Evolutionary conservation across 2,113 vertebrate genomes (phyloP).

Genomic region (Hypanus sabinus): DNA sequence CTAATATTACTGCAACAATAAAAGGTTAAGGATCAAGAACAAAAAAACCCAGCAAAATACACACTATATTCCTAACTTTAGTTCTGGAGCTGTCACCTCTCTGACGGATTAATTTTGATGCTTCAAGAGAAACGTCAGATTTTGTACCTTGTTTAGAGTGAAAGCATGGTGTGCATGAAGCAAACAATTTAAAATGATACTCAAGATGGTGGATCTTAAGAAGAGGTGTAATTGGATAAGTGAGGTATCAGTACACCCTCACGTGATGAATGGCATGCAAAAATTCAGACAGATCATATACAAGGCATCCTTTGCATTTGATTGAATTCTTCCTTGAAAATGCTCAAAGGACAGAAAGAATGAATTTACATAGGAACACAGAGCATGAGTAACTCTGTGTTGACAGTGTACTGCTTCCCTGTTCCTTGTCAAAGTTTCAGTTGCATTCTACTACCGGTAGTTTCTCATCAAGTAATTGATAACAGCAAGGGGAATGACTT

Average conservation of each 20-base stretch:
- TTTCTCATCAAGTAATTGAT: conserved; percentile 4
- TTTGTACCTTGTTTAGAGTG: not conserved
- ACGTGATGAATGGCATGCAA: too few species aligned
- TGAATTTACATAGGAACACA: not conserved
- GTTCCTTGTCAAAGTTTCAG: not conserved
- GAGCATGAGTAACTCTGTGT: not conserved
- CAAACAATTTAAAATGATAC: not conserved
- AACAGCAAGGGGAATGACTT: not conserved
- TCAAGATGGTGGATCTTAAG: not conserved
- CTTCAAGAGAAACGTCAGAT: not conserved
- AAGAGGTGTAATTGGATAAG: not conserved
- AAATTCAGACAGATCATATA: too few species aligned
- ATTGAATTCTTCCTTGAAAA: not conserved
- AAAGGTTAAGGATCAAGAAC: not conserved
- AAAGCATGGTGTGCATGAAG: not conserved
- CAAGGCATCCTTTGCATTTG: not conserved
- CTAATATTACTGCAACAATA: not conserved
- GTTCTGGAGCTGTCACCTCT: not conserved
- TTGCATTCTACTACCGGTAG: not conserved
- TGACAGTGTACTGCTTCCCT: not conserved
- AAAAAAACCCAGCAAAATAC: too few species aligned
- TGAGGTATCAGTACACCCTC: not conserved
- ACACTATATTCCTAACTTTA: not conserved
- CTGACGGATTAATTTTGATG: not conserved
- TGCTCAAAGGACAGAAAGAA: not conserved